phyloP scores from a whole-genome alignment of 2,888 invertebrate species.

The Germaria angustata region DNA sequence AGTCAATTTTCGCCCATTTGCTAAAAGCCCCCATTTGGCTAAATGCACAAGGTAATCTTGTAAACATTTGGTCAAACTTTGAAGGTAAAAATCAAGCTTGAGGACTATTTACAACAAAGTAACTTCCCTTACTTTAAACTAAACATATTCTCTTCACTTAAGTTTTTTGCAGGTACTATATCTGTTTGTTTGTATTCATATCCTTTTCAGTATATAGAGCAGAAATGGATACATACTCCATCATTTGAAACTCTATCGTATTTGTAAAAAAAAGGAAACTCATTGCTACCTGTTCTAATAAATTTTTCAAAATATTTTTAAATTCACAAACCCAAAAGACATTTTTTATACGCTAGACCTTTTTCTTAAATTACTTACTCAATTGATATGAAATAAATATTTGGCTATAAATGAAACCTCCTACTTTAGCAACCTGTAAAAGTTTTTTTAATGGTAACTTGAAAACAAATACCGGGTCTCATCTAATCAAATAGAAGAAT shows the following conservation, averaged over 20 bases:
- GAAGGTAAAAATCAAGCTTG: background rate
- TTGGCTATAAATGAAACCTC: slow-evolving; percentile 61
- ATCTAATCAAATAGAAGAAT: slow-evolving; percentile 47
- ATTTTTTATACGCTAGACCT: slow-evolving; percentile 3
- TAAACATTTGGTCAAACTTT: no score
- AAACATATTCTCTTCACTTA: background rate
- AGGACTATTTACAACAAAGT: background rate
- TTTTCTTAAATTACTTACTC: background rate
- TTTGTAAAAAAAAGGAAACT: background rate
- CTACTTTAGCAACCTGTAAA: slow-evolving; percentile 10
- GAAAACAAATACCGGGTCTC: slow-evolving; percentile 13
- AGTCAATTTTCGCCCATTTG: no score
- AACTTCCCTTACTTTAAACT: background rate
- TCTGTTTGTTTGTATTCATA: no score
- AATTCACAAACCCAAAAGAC: background rate
- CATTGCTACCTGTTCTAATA: slow-evolving; percentile 35
- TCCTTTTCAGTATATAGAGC: no score
- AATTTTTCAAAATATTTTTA: background rate
- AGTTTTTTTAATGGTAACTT: background rate
- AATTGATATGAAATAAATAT: slow-evolving; percentile 51
- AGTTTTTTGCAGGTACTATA: background rate
- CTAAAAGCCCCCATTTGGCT: no score
- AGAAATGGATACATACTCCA: background rate
- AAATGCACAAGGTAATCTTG: no score
- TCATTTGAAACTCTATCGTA: background rate